Percentiles rank a stretch among this genome's conserved stretches.
Evolutionary conservation across 2,888 invertebrate genomes (phyloP).

Genomic region (Pelosia muscerda): DNA sequence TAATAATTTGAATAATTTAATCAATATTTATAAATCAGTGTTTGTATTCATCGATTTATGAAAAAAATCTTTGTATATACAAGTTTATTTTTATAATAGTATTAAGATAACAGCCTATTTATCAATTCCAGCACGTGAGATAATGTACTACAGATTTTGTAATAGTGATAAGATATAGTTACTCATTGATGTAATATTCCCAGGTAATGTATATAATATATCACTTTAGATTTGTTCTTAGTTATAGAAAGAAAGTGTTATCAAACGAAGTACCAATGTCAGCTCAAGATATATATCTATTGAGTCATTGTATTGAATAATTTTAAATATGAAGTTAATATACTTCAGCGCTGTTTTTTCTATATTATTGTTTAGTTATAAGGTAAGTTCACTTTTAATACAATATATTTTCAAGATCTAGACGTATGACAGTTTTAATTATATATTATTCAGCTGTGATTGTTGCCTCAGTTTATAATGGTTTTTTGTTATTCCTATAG

Average conservation of each 20-base stretch:
- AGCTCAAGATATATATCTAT: constrained; percentile 13
- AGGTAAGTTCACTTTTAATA: constrained; percentile 41
- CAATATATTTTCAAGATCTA: not conserved
- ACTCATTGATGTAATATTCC: constrained; percentile 38
- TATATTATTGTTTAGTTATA: constrained; percentile 42
- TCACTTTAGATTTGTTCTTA: not conserved
- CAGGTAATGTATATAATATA: constrained; percentile 33
- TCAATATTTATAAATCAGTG: too few relatives aligned
- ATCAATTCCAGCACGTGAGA: constrained; percentile 36
- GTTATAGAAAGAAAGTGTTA: constrained; percentile 3
- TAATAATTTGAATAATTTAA: too few relatives aligned
- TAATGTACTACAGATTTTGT: constrained; percentile 23
- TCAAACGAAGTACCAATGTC: constrained; percentile 7
- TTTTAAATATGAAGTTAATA: constrained; percentile 50
- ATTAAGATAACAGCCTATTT: not conserved
- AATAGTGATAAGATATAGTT: constrained; percentile 42
- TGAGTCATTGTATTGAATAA: constrained; percentile 14
- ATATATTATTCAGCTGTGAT: too few relatives aligned
- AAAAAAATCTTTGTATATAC: not conserved
- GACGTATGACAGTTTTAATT: too few relatives aligned
- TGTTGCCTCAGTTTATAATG: too few relatives aligned
- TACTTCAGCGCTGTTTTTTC: constrained; percentile 38
- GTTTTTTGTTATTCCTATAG: too few relatives aligned
- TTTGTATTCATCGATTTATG: not conserved
- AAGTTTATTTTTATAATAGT: not conserved